Base-by-base conservation (phyloP, 2,113 vertebrate species). In the Lampris incognitus region DNA sequence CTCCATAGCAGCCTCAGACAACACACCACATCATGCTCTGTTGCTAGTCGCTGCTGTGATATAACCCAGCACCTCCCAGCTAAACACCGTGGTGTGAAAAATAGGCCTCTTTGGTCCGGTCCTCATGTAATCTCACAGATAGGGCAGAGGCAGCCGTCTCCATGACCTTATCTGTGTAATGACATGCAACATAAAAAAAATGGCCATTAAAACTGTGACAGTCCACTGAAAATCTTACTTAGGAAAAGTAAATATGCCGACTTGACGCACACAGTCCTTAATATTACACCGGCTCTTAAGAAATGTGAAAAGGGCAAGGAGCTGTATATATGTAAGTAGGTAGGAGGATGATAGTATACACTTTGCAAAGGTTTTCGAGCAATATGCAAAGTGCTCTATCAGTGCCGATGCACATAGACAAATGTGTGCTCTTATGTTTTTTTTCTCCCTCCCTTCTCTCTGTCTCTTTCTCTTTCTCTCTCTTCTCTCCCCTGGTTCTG, bases 1-100 rank as follows among this genome's bases (percentile, higher is more conserved):
- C 50, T 82, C 87, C 77, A 79, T 72, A 58, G 79, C 82, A 89
- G 69, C 87, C 72, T 24, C 60, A 72, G 65, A 85, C 71, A 69
- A 76, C 59, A 73, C 62, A 77, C 58, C 62, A 52, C 24, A 40
- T 76, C 57, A 46, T 68, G 69, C 61, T 41, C 69, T 41, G 13
- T n/a, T 61, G 57, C 44, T 60, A 51, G 57, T 41, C 42, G 24
- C 24, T 24, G 24, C 24, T 24, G 24, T 24, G 24, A 24, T 24
- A 24, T 40, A 1, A n/a, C 10, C 64, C 72, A 46, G 73, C 78
- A 78, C 78, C 8, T 74, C 50, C 60, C n/a, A 64, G 84, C 11
- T 72, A 76, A 82, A 76, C 74, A 59, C 57, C 62, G 82, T 85
- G 81, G 44, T 74, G 81, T 56, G 76, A 69, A 46, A 40, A 0